Percentiles rank a stretch among this genome's conserved stretches.
Evolutionary conservation across 2,113 vertebrate genomes (phyloP).

Genomic region (Nibea albiflora): DNA sequence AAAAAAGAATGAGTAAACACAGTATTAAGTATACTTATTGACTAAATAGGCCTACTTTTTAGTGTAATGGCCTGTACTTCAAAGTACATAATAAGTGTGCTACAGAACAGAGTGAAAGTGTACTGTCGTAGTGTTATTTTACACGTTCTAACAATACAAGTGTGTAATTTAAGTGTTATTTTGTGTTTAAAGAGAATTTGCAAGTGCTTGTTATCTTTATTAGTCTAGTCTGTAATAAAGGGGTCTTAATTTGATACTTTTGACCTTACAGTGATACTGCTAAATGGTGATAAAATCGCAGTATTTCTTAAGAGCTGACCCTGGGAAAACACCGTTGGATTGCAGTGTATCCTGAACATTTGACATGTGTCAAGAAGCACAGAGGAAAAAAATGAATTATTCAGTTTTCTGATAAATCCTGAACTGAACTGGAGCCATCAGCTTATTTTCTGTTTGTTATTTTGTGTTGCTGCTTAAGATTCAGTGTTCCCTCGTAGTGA

Average conservation of each 20-base stretch:
- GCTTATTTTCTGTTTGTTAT: constrained; percentile 40
- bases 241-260: not conserved
- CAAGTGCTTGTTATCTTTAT: not conserved
- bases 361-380: not conserved
- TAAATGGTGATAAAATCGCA: not conserved
- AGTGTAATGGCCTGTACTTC: not conserved
- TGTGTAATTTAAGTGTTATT: not conserved
- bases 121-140: not conserved
- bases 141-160: not conserved
- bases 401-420: constrained; percentile 22
- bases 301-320: not conserved
- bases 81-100: not conserved
- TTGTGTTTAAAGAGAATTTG: not conserved
- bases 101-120: not conserved
- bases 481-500: constrained; percentile 53
- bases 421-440: constrained; percentile 20
- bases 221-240: not conserved
- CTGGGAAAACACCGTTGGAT: constrained; percentile 5
- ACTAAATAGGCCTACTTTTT: not conserved
- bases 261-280: not conserved
- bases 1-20: not conserved
- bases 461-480: constrained; percentile 63
- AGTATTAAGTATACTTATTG: not conserved
- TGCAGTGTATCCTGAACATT: not conserved
- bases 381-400: not conserved